Evolutionary conservation across 37 sponge, comb jelly and placozoan genomes (phyloP).

Genomic region (Petrosia ficiformis): DNA sequence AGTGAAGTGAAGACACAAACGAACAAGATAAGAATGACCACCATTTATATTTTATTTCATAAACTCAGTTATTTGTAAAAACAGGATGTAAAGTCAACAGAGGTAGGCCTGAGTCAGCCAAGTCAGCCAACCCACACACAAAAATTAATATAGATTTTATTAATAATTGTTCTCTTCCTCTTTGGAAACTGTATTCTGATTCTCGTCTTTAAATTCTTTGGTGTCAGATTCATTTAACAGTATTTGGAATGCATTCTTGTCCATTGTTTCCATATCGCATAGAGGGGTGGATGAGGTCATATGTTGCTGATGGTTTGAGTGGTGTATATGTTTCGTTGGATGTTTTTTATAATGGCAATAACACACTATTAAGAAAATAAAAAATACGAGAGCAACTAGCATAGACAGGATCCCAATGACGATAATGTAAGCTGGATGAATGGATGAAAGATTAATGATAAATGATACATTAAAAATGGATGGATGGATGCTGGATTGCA

Average conservation of each 20-base stretch:
- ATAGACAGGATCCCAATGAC: not conserved
- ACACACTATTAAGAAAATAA: not conserved
- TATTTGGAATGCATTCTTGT: not conserved
- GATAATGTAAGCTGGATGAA: too few species aligned
- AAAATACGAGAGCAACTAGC: not conserved
- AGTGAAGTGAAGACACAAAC: too few species aligned
- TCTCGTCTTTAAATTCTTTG: constrained; percentile 52
- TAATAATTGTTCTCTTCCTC: constrained; percentile 87
- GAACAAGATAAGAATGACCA: too few species aligned
- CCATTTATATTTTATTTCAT: too few species aligned
- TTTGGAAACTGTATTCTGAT: constrained; percentile 69
- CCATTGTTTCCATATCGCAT: not conserved
- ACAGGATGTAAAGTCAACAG: not conserved
- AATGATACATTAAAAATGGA: too few species aligned
- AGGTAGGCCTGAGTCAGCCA: not conserved
- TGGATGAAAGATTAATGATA: too few species aligned
- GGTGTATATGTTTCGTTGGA: not conserved
- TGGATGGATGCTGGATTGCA: too few species aligned
- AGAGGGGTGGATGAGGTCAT: not conserved
- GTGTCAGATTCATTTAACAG: constrained; percentile 58
- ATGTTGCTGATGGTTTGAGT: not conserved
- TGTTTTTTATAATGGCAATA: not conserved
- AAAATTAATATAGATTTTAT: constrained; percentile 82
- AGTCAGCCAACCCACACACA: not conserved
- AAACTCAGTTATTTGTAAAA: too few species aligned